Percentiles rank a stretch among this genome's conserved stretches.
These are phyloP conservation scores for sheep (Ovis aries) DNA, from an alignment of 2,113 vertebrate species.

Conservation along the genomic window ARS-UI_Ramb_v3.0 NC_056055.1:113107501-113108000, in stretches of 20 bases:
- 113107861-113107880: not conserved
- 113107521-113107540: slow-evolving; percentile 53
- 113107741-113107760: not conserved
- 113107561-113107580: slow-evolving; percentile 44
- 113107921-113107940: not conserved
- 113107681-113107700: slow-evolving; percentile 10
- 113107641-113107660: not conserved
- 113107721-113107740: not conserved
- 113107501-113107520: slow-evolving; percentile 37
- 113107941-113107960: not conserved
- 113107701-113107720: not conserved
- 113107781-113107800: not conserved
- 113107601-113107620: slow-evolving; percentile 8
- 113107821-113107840: not conserved
- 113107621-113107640: not conserved
- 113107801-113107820: not conserved
- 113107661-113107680: not conserved
- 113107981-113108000: not conserved
- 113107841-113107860: not conserved
- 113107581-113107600: slow-evolving; percentile 17
- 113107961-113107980: not conserved
- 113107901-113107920: not conserved
- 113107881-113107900: not conserved
- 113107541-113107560: slow-evolving; percentile 45
- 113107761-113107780: not conserved